Evolutionary conservation across 1,140 invertebrate species (phyloP).

Genomic region (Achatina immaculata): DNA sequence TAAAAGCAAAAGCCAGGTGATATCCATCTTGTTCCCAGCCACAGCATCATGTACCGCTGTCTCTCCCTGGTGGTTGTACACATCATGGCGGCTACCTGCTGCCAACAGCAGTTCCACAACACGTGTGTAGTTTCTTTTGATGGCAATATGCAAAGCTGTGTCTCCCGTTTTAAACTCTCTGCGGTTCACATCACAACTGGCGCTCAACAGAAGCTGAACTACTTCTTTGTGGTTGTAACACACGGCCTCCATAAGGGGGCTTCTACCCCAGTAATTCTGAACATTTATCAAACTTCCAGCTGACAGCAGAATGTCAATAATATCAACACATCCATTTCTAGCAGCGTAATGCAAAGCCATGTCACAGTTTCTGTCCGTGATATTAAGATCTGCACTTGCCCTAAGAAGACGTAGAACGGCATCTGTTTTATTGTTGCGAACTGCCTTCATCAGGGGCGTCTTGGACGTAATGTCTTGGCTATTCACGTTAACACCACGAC

Average conservation of each 20-base stretch:
- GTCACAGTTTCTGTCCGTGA: slow-evolving; percentile 96
- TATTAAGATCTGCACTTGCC: slow-evolving; percentile 81
- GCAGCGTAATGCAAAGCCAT: slow-evolving; percentile 85
- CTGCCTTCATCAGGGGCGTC: slow-evolving; percentile 71
- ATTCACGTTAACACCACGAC: slow-evolving; percentile 66
- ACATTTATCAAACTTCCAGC: slow-evolving; percentile 67
- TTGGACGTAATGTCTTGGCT: slow-evolving; percentile 70
- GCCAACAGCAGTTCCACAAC: slow-evolving; percentile 75
- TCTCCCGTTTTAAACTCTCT: slow-evolving; percentile 70
- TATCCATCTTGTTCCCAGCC: slow-evolving; percentile 67
- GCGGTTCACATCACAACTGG: slow-evolving; percentile 67
- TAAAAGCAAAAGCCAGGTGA: slow-evolving; percentile 63
- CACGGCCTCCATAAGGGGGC: slow-evolving; percentile 70
- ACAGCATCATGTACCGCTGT: slow-evolving; percentile 68
- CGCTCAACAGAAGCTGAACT: slow-evolving; percentile 60
- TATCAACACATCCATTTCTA: slow-evolving; percentile 66
- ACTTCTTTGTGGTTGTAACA: slow-evolving; percentile 70
- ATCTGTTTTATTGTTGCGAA: slow-evolving; percentile 68
- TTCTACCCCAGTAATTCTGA: slow-evolving; percentile 70
- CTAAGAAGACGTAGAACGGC: slow-evolving; percentile 63
- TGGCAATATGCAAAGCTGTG: slow-evolving; percentile 73
- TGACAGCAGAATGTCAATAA: slow-evolving; percentile 64
- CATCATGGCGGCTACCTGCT: slow-evolving; percentile 67
- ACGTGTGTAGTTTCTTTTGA: slow-evolving; percentile 73
- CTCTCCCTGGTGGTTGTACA: slow-evolving; percentile 70